phyloP scores from a whole-genome alignment of 2,797 vertebrate species.

The Echeneis naucrates region DNA sequence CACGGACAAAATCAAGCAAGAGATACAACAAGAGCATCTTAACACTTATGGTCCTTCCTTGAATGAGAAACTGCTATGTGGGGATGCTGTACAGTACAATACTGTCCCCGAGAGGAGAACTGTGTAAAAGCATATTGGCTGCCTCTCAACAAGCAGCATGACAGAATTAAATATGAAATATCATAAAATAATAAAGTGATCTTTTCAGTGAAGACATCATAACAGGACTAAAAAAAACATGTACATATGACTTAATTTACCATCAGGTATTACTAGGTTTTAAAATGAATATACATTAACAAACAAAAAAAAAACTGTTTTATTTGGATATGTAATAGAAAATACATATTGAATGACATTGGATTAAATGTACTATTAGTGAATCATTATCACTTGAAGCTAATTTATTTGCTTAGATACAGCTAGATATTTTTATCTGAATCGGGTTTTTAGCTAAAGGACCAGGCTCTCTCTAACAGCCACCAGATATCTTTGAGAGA shows the following conservation, averaged over 20 bases:
- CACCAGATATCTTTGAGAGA: too few relatives aligned
- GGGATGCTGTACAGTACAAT: constrained; percentile 53
- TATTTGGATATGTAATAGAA: background rate
- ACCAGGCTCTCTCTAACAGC: too few relatives aligned
- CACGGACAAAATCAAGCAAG: constrained; percentile 27
- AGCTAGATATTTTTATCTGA: too few relatives aligned
- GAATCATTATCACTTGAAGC: too few relatives aligned
- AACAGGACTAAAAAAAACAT: background rate
- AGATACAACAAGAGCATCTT: constrained; percentile 13
- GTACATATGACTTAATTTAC: background rate
- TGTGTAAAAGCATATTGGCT: constrained; percentile 3
- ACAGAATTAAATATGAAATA: background rate
- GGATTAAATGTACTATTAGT: too few relatives aligned
- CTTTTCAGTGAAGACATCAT: background rate
- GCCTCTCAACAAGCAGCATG: background rate
- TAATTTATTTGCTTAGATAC: too few relatives aligned
- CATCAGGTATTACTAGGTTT: too few relatives aligned
- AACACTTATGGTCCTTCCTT: constrained; percentile 9
- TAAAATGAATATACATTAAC: too few relatives aligned
- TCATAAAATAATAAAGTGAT: background rate
- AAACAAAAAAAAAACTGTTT: too few relatives aligned
- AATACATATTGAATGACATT: too few relatives aligned
- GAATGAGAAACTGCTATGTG: background rate
- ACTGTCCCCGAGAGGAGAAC: constrained; percentile 72
- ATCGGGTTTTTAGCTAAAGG: too few relatives aligned